Evolutionary conservation across 2,113 vertebrate genomes (phyloP).

Genomic region (Xenotilapia caudafasciata): DNA sequence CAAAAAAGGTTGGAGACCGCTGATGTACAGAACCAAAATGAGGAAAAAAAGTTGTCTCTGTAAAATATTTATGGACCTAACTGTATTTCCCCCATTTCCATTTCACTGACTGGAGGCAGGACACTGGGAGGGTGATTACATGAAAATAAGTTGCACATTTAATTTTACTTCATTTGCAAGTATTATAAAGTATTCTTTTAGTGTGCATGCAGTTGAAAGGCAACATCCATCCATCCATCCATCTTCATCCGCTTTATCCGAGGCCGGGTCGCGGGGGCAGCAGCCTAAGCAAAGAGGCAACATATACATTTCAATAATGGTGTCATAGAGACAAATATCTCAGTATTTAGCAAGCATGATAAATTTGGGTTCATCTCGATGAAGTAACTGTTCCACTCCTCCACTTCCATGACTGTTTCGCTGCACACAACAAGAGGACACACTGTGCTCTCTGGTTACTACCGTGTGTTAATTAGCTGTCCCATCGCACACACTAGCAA

Average conservation of each 20-base stretch:
- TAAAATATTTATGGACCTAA: neutral
- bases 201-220: neutral
- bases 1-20: too few relatives aligned
- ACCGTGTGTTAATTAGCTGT: rapidly evolving
- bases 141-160: neutral
- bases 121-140: neutral
- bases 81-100: neutral
- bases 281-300: too few relatives aligned
- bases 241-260: too few relatives aligned
- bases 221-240: too few relatives aligned
- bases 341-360: neutral
- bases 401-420: neutral
- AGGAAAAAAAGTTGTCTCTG: rapidly evolving
- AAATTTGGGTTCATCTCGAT: neutral
- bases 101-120: neutral
- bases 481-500: neutral
- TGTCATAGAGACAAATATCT: neutral
- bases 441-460: neutral
- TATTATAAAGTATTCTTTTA: neutral
- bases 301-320: neutral
- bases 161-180: neutral
- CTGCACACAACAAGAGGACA: neutral
- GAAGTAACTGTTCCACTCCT: neutral
- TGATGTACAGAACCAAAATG: neutral
- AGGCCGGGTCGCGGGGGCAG: too few relatives aligned